Percentiles rank a stretch among this genome's conserved stretches.
These are phyloP conservation scores for Coleophora deauratella DNA, from an alignment of 2,888 invertebrate genomes.

Conservation along the genomic window DNA sequence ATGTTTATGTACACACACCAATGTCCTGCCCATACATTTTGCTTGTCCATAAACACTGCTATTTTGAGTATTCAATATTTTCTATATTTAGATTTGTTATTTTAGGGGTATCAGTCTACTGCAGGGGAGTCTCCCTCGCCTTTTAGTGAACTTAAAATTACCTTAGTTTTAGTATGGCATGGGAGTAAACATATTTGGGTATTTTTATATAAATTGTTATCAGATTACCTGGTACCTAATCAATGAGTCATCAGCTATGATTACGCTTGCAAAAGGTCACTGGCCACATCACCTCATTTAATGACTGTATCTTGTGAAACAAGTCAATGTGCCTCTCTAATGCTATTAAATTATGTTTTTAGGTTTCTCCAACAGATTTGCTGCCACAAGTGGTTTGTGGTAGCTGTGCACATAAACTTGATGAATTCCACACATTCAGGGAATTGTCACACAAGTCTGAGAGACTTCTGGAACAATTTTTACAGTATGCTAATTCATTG, in stretches of 20 bases:
- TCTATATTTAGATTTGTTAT: conserved; percentile 64
- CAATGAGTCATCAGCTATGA: conserved; percentile 64
- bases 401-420: conserved; percentile 83
- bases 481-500: conserved; percentile 80
- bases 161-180: conserved; percentile 3
- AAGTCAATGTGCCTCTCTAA: conserved; percentile 9
- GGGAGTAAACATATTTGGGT: conserved; percentile 15
- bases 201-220: conserved; percentile 43
- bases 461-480: conserved; percentile 82
- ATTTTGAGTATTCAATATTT: conserved; percentile 67
- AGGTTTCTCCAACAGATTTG: conserved; percentile 84
- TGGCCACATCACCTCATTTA: conserved; percentile 54
- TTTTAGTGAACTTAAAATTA: conserved; percentile 21
- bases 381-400: conserved; percentile 86
- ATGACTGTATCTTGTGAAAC: conserved; percentile 42
- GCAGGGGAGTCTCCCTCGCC: conserved; percentile 46
- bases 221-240: conserved; percentile 30
- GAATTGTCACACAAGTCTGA: conserved; percentile 84
- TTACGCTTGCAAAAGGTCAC: conserved; percentile 61
- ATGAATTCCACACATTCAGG: conserved; percentile 84
- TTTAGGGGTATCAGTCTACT: conserved; percentile 53
- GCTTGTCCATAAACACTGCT: conserved; percentile 46
- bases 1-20: conserved; percentile 27
- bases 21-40: conserved; percentile 27
- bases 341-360: conserved; percentile 36